A percentile compares a stretch with the other conserved stretches of the same genome.
phyloP scores from a whole-genome alignment of 2,888 invertebrate genomes.

The Oligia latruncula region DNA sequence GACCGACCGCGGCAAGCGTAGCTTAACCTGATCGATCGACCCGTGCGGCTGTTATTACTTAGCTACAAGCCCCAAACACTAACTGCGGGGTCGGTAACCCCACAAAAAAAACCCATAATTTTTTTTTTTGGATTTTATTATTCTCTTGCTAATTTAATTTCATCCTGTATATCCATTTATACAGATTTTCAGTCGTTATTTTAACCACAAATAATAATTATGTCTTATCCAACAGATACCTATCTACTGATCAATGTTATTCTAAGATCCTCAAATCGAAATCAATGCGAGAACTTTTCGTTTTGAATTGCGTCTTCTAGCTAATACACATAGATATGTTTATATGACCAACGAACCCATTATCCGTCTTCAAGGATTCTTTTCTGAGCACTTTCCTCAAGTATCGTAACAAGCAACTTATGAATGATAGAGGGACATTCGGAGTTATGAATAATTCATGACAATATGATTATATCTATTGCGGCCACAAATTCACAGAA shows the following conservation, averaged over 20 bases:
- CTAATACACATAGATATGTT: slow-evolving; percentile 23
- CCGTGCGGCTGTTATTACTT: too few relatives aligned
- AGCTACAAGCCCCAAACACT: too few relatives aligned
- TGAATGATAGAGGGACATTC: slow-evolving; percentile 25
- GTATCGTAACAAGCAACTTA: slow-evolving; percentile 44
- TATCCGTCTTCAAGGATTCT: slow-evolving; percentile 32
- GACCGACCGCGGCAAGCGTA: too few relatives aligned
- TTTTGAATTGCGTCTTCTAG: not conserved
- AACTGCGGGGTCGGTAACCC: too few relatives aligned
- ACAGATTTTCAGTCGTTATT: not conserved
- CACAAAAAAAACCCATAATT: too few relatives aligned
- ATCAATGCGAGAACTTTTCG: slow-evolving; percentile 13
- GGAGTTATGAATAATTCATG: slow-evolving; percentile 50
- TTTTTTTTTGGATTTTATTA: too few relatives aligned
- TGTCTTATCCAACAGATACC: not conserved
- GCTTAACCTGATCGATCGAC: too few relatives aligned
- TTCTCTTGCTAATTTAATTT: too few relatives aligned
- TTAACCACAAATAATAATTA: too few relatives aligned
- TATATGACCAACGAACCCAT: slow-evolving; percentile 17
- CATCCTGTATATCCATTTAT: not conserved
- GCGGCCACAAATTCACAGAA: slow-evolving; percentile 30
- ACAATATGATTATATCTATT: slow-evolving; percentile 46
- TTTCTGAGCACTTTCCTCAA: slow-evolving; percentile 36
- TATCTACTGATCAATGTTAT: not conserved
- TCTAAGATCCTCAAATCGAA: not conserved